phyloP scores from a whole-genome alignment of 2,888 invertebrate species.

The Apodemia mormo region DNA sequence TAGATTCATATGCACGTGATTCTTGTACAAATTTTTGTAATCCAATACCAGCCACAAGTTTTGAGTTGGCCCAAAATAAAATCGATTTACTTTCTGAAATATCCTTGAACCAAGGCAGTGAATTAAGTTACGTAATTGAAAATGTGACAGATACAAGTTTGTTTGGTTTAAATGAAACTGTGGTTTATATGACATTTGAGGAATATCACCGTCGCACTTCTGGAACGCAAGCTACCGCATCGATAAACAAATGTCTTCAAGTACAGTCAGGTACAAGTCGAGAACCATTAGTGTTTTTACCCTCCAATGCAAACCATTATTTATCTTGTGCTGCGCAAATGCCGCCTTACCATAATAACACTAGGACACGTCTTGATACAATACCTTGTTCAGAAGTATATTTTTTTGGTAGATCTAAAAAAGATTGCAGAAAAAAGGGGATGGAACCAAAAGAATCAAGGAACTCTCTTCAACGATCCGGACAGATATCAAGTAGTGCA shows the following conservation, averaged over 20 bases:
- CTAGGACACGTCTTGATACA: constrained; percentile 33
- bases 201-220: constrained; percentile 48
- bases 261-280: constrained; percentile 36
- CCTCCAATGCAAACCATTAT: constrained; percentile 39
- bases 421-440: constrained; percentile 46
- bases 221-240: constrained; percentile 71
- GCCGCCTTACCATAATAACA: constrained; percentile 30
- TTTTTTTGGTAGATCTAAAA: constrained; percentile 58
- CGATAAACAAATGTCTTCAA: constrained; percentile 72
- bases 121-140: constrained; percentile 12
- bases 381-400: constrained; percentile 54
- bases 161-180: constrained; percentile 52
- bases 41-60: neutral
- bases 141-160: constrained; percentile 18
- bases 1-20: neutral
- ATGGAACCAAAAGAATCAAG: constrained; percentile 51
- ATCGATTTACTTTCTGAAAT: neutral
- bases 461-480: constrained; percentile 38
- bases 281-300: constrained; percentile 26
- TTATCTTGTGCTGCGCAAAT: constrained; percentile 44
- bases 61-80: neutral
- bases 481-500: constrained; percentile 34
- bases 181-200: constrained; percentile 63
- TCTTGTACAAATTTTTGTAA: neutral
- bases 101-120: neutral